phyloP scores from a whole-genome alignment of 2,888 invertebrate species.

The Xestoiulus laeticollis region DNA sequence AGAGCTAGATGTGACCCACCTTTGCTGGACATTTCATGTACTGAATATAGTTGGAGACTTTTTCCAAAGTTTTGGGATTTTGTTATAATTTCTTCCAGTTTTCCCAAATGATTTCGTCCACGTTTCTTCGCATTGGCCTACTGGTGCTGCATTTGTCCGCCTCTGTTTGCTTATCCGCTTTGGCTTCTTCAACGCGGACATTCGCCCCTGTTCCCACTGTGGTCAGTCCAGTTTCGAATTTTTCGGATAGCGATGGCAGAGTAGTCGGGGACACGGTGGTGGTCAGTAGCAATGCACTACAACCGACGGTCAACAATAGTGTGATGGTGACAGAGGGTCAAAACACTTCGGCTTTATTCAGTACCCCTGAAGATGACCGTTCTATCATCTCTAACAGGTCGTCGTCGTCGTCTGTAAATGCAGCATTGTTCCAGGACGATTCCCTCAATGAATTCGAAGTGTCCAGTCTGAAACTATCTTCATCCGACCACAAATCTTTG shows the following conservation, averaged over 20 bases:
- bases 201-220: neutral
- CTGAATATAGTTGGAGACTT: neutral
- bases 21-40: neutral
- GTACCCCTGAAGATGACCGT: neutral
- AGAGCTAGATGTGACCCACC: neutral
- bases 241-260: neutral
- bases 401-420: neutral
- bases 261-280: neutral
- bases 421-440: neutral
- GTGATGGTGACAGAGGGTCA: neutral
- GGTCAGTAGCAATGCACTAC: neutral
- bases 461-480: slow-evolving; percentile 42
- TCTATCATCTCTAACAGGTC: neutral
- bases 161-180: neutral
- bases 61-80: neutral
- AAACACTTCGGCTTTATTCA: neutral
- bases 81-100: neutral
- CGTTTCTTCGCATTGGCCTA: neutral
- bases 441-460: slow-evolving; percentile 19
- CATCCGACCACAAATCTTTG: neutral
- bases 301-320: neutral
- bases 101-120: neutral
- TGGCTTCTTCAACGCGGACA: neutral
- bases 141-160: neutral
- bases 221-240: neutral